Percentiles rank a stretch among this genome's conserved stretches.
Evolutionary conservation across 2,797 vertebrate species (phyloP).

Genomic region (Numenius phaeopus): DNA sequence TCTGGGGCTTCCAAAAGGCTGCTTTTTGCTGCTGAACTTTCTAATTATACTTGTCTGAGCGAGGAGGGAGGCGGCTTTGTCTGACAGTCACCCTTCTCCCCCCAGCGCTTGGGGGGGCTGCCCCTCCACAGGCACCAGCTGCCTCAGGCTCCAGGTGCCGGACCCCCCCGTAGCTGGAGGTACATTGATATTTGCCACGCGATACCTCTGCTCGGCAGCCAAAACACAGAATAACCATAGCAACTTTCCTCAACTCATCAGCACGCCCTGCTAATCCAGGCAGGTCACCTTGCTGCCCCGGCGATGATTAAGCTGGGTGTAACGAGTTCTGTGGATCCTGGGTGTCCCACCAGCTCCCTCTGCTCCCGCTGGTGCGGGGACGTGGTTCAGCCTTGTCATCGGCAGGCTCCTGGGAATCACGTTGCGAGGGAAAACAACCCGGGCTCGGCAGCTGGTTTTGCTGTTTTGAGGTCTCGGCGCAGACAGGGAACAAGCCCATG

Average conservation of each 20-base stretch:
- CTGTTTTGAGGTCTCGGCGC: not conserved
- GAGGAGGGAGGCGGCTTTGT: not conserved
- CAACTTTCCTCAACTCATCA: not conserved
- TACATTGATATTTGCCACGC: not conserved
- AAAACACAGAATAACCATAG: slow-evolving; percentile 8
- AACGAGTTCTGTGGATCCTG: not conserved
- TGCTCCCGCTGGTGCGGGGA: not conserved
- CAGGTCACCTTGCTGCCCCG: not conserved
- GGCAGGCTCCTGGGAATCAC: not conserved
- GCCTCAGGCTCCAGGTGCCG: not conserved
- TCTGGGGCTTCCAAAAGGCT: not conserved
- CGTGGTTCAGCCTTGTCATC: not conserved
- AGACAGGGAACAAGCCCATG: not conserved
- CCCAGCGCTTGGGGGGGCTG: accelerated
- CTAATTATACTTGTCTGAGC: not conserved
- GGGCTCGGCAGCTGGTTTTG: not conserved
- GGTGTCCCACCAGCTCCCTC: slow-evolving; percentile 1
- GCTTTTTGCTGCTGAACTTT: not conserved
- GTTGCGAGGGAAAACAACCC: not conserved
- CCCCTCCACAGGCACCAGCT: not conserved
- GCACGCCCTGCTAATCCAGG: not conserved
- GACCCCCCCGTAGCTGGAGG: not conserved
- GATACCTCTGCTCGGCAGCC: not conserved
- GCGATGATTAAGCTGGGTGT: not conserved
- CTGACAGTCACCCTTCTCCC: not conserved